phyloP scores from a whole-genome alignment of 2,797 vertebrate genomes.

The Chelonia mydas region DNA sequence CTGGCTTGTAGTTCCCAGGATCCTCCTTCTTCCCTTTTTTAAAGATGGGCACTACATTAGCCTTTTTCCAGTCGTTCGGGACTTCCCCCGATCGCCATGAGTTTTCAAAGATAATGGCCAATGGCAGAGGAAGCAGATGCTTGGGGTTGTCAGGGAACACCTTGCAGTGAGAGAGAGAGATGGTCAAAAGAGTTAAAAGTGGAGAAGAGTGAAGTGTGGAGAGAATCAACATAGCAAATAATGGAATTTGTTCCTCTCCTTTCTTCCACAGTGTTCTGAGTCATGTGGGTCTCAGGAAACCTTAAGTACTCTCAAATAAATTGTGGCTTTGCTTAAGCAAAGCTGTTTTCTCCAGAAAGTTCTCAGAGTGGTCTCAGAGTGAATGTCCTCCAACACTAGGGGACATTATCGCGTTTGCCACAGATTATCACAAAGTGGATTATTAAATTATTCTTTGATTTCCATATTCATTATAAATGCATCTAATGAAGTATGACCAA shows the following conservation, averaged over 20 bases:
- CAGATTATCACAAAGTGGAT: neutral
- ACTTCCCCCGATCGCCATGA: too few relatives aligned
- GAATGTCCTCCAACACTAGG: neutral
- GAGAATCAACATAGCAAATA: too few relatives aligned
- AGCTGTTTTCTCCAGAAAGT: neutral
- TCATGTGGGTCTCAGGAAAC: rapidly evolving
- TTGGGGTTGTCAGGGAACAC: neutral
- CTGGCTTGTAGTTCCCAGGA: too few relatives aligned
- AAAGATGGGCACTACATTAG: too few relatives aligned
- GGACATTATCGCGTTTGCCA: neutral
- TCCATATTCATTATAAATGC: neutral
- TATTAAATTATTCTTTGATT: neutral
- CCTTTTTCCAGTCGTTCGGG: too few relatives aligned
- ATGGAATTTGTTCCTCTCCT: neutral
- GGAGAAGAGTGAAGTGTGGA: neutral
- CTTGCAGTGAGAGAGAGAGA: neutral
- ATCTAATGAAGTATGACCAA: neutral
- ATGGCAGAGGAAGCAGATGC: neutral
- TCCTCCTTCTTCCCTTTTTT: too few relatives aligned
- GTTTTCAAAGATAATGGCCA: too few relatives aligned
- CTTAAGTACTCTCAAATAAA: rapidly evolving
- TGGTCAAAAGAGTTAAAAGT: rapidly evolving
- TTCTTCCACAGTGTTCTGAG: neutral
- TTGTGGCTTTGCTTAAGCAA: neutral
- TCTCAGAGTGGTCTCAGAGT: neutral